phyloP scores from a whole-genome alignment of 2,113 vertebrate species.

The Spea bombifrons region DNA sequence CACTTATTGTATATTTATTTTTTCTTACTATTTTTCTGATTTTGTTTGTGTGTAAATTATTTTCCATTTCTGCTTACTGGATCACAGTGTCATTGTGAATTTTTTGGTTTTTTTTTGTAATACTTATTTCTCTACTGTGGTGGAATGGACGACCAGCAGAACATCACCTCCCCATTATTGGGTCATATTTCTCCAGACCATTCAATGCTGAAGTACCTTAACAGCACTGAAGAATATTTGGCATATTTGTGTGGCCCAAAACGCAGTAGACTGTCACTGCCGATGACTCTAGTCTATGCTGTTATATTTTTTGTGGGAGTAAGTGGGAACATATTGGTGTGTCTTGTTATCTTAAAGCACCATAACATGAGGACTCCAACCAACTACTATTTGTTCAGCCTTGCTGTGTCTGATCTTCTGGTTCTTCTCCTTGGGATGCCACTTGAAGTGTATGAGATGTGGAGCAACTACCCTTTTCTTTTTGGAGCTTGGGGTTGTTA shows the following conservation, averaged over 20 bases:
- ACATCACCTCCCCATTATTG: slow-evolving; percentile 56
- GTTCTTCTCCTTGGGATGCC: slow-evolving; percentile 90
- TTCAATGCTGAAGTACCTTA: slow-evolving; percentile 53
- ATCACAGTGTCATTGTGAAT: background rate
- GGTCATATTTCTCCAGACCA: slow-evolving; percentile 50
- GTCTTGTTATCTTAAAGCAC: slow-evolving; percentile 83
- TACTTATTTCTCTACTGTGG: background rate
- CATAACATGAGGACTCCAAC: slow-evolving; percentile 87
- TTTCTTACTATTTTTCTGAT: too few species aligned
- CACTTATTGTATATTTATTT: too few species aligned
- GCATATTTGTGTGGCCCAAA: slow-evolving; percentile 65
- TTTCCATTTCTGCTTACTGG: background rate
- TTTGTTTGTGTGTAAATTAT: background rate
- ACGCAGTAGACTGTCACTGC: slow-evolving; percentile 64
- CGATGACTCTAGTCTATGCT: slow-evolving; percentile 62
- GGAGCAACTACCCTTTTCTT: slow-evolving; percentile 92
- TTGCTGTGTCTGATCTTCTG: slow-evolving; percentile 86
- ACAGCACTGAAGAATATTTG: slow-evolving; percentile 70
- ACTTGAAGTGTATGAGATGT: slow-evolving; percentile 91
- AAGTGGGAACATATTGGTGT: slow-evolving; percentile 83
- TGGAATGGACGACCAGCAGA: slow-evolving; percentile 34
- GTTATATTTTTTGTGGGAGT: slow-evolving; percentile 84
- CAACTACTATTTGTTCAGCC: slow-evolving; percentile 93
- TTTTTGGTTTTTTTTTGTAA: background rate
- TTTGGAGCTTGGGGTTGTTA: slow-evolving; percentile 82